A percentile compares a stretch with the other conserved stretches of the same genome.
phyloP scores from a whole-genome alignment of 2,888 invertebrate genomes.

The Blera fallax region DNA sequence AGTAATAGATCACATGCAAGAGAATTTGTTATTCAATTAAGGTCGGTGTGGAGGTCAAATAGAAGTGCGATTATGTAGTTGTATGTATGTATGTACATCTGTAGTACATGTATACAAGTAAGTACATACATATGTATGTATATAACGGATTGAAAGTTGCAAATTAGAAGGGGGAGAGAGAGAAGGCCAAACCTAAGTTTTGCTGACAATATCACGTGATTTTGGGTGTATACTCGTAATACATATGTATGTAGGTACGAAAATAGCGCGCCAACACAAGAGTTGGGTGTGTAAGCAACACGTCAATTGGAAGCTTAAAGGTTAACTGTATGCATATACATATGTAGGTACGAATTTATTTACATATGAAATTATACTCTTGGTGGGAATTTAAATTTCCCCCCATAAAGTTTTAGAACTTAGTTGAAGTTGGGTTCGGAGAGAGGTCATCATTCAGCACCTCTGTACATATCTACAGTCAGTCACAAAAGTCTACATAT shows the following conservation, averaged over 20 bases:
- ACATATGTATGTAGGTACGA: neutral
- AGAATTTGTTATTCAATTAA: conserved; percentile 32
- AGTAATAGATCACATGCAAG: conserved; percentile 25
- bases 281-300: neutral
- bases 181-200: conserved; percentile 19
- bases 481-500: no score
- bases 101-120: neutral
- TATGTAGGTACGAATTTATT: no score
- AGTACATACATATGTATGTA: neutral
- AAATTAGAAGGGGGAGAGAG: neutral
- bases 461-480: no score
- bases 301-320: neutral
- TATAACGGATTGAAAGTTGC: neutral
- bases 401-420: no score
- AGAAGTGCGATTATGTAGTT: neutral
- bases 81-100: neutral
- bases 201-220: conserved; percentile 16
- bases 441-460: no score
- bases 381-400: no score
- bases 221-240: conserved; percentile 20
- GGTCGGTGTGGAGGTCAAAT: neutral
- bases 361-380: no score
- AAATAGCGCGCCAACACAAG: neutral
- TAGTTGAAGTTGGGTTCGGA: no score
- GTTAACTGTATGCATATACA: neutral